Evolutionary conservation across 2,888 invertebrate genomes (phyloP), one percentile per base, ranked within the genome.

Genomic region (Anarsia innoxiella): DNA sequence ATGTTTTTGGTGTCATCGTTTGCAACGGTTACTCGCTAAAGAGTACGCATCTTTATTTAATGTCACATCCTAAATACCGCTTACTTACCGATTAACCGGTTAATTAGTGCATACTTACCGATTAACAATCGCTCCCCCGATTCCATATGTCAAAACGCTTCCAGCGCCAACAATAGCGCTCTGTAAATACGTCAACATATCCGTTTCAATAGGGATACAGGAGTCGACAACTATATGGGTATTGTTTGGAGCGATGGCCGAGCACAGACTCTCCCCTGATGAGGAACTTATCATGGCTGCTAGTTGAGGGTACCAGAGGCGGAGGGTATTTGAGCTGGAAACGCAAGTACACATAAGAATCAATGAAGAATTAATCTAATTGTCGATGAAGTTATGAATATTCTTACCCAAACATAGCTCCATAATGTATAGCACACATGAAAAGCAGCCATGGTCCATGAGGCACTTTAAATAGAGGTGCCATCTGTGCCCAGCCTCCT

Each of bases 261-360:
- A 61, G 45, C 84, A 84, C 1, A 83, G 65, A 9, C 66, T 65
- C 19, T 61, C 61, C 23, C 56, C 62, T 8, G 63, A 47, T 23
- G 61, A 60, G 0, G 71, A 57, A 3, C 70, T 63, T 29, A 91
- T 89, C 65, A 92, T 91, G 36, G 92, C 89, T 48, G 95, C 94
- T 11, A 96, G 82, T 62, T 95, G 94, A 0, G 95, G 95, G 49
- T 95, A 87, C 95, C 95, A 96, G 19, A 95, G 86, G 10, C 94
- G 90, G 25, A 95, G 79, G 0, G 94, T 93, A 59, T 95, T 95
- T 47, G 92, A 80, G 14, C 92, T 91, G 69, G 10, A 42, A 40
- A 9, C 9, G 8, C 19, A 19, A 19, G 19, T 19, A 19, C n/a
- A n/a, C n/a, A n/a, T n/a, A n/a, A n/a, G n/a, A n/a, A n/a, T n/a